phyloP scores from a whole-genome alignment of 2,113 vertebrate genomes.

The cat (Felis catus) region DNA sequence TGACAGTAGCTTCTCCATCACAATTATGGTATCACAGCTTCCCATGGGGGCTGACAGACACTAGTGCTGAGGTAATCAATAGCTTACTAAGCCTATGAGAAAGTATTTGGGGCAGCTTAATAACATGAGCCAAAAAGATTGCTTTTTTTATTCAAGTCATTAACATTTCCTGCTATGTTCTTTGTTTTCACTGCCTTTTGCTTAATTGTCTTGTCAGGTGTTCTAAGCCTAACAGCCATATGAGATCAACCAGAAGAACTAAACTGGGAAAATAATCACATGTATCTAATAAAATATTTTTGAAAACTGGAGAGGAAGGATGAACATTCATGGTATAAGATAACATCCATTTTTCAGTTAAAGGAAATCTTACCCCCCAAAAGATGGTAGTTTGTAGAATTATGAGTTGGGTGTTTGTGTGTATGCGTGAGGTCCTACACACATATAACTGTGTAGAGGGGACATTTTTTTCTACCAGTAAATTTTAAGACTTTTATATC shows the following conservation, averaged over 20 bases:
- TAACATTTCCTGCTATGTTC: conserved; percentile 34
- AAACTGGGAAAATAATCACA: conserved; percentile 9
- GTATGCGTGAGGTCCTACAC: not conserved
- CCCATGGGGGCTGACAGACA: not conserved
- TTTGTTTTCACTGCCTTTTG: not conserved
- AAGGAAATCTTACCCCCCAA: not conserved
- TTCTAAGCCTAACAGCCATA: not conserved
- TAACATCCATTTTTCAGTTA: conserved; percentile 2
- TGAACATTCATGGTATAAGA: not conserved
- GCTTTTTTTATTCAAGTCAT: conserved; percentile 1
- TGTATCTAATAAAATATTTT: not conserved
- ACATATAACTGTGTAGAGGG: not conserved
- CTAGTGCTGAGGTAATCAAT: not conserved
- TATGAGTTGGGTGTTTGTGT: not conserved
- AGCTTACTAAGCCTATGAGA: not conserved
- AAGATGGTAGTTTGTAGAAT: not conserved
- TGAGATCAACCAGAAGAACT: not conserved
- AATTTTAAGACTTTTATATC: conserved; percentile 11
- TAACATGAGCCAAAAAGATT: not conserved
- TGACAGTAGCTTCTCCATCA: not conserved
- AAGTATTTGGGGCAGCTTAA: not conserved
- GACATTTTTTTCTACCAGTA: conserved; percentile 43
- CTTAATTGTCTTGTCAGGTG: conserved; percentile 38
- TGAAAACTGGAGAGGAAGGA: not conserved
- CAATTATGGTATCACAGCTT: not conserved